Conservation (phyloP, 30 jellyfish, hydroid and myxozoan species). For the Turritopsis dohrnii region DNA sequence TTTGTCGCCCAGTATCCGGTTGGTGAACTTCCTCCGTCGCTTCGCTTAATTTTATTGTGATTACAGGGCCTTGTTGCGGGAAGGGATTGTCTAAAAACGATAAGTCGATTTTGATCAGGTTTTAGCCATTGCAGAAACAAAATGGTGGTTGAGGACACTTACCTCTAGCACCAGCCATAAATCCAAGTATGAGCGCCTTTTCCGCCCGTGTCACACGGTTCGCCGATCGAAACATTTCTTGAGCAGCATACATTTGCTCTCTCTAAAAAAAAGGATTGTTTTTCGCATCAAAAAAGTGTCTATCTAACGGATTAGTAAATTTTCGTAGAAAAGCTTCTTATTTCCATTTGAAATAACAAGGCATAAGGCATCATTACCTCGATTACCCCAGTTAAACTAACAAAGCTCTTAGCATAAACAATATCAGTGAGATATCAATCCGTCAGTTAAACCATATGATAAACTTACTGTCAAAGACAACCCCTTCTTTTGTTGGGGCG, state of each 20-base stretch:
- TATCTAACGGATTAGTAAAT: too few relatives aligned
- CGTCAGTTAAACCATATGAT: too few relatives aligned
- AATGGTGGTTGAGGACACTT: background rate
- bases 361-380: too few relatives aligned
- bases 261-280: constrained; percentile 33
- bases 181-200: constrained; percentile 89
- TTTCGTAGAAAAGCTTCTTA: too few relatives aligned
- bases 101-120: background rate
- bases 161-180: constrained; percentile 99
- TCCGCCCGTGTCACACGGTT: constrained; percentile 82
- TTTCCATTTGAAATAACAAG: too few relatives aligned
- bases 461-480: constrained; percentile 68
- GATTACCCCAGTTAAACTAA: too few relatives aligned
- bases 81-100: constrained; percentile 60
- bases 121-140: too few relatives aligned
- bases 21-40: constrained; percentile 42
- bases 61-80: constrained; percentile 94
- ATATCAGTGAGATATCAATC: background rate
- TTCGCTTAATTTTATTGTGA: constrained; percentile 85
- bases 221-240: constrained; percentile 87
- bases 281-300: too few relatives aligned
- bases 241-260: constrained; percentile 95
- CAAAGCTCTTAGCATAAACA: too few relatives aligned
- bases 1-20: constrained; percentile 45
- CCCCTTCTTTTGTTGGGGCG: constrained; percentile 50